phyloP scores from a whole-genome alignment of 2,888 invertebrate species.

The Pyrochroa serraticornis region DNA sequence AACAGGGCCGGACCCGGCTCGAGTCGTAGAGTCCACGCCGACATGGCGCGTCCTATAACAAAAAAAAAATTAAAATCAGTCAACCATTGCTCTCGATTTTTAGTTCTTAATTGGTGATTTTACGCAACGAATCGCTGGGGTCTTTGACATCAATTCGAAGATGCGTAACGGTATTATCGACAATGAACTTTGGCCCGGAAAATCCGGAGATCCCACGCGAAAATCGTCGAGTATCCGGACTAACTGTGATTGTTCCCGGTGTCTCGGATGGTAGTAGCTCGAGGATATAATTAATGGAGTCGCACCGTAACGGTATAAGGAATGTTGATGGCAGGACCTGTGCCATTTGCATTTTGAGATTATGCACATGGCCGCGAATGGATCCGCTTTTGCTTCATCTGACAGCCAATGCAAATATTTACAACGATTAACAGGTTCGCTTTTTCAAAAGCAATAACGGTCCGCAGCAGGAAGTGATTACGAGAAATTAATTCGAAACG shows the following conservation, averaged over 20 bases:
- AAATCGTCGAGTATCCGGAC: neutral
- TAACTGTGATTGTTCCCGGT: slow-evolving; percentile 2
- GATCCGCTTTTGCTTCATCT: no score
- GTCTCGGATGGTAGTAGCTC: neutral
- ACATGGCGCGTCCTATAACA: slow-evolving; percentile 62
- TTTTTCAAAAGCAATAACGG: no score
- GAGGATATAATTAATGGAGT: slow-evolving; percentile 8
- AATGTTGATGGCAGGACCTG: slow-evolving; percentile 1
- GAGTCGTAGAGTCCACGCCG: slow-evolving; percentile 62
- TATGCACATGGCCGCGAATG: neutral
- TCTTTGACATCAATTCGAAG: slow-evolving; percentile 9
- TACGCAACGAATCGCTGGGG: slow-evolving; percentile 1
- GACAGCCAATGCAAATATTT: no score
- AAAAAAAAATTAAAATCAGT: slow-evolving; percentile 33
- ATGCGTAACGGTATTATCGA: neutral
- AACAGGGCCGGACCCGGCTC: slow-evolving; percentile 55
- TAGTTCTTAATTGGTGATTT: slow-evolving; percentile 16
- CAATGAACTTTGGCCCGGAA: no score
- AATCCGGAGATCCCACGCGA: neutral
- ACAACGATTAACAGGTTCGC: no score
- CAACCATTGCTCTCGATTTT: neutral
- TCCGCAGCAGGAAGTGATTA: no score
- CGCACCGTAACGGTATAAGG: neutral
- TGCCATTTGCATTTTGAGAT: slow-evolving; percentile 2
- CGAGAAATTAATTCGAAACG: no score